phyloP scores from a whole-genome alignment of 2,113 vertebrate genomes.

The Heloderma charlesbogerti region DNA sequence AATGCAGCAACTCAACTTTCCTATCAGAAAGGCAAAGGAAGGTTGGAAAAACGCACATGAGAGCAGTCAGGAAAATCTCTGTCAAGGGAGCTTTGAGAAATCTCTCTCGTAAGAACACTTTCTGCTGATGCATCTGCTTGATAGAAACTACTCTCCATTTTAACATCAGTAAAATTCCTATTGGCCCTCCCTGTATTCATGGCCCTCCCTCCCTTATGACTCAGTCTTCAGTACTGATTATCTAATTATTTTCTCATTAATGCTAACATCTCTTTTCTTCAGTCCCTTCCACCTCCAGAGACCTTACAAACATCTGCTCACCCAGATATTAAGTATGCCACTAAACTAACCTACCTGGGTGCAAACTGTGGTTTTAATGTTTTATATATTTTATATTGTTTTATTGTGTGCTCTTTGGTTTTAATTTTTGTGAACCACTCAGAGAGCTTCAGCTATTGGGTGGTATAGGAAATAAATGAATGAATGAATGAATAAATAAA shows the following conservation, averaged over 20 bases:
- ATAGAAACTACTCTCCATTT: slow-evolving; percentile 21
- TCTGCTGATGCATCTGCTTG: slow-evolving; percentile 37
- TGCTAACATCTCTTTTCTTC: slow-evolving; percentile 1
- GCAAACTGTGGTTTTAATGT: too few relatives aligned
- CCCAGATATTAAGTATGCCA: slow-evolving; percentile 5
- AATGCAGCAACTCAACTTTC: slow-evolving; percentile 49
- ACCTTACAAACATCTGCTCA: slow-evolving; percentile 26
- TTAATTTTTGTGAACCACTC: too few relatives aligned
- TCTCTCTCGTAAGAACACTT: slow-evolving; percentile 24
- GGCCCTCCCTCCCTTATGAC: slow-evolving; percentile 16
- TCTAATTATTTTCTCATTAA: slow-evolving; percentile 40
- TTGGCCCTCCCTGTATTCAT: neutral
- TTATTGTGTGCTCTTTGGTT: too few relatives aligned
- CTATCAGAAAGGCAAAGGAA: slow-evolving; percentile 53
- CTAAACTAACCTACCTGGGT: neutral
- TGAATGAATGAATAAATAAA: too few relatives aligned
- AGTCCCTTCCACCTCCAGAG: neutral
- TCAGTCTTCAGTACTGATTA: slow-evolving; percentile 42
- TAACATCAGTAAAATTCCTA: neutral
- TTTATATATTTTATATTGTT: too few relatives aligned
- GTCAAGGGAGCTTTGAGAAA: slow-evolving; percentile 24
- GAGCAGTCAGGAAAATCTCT: slow-evolving; percentile 46
- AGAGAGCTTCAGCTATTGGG: too few relatives aligned
- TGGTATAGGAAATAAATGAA: too few relatives aligned
- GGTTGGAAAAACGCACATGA: slow-evolving; percentile 48